Evolutionary conservation across 2,113 vertebrate species (phyloP).

Genomic region (Chelonoidis abingdonii): DNA sequence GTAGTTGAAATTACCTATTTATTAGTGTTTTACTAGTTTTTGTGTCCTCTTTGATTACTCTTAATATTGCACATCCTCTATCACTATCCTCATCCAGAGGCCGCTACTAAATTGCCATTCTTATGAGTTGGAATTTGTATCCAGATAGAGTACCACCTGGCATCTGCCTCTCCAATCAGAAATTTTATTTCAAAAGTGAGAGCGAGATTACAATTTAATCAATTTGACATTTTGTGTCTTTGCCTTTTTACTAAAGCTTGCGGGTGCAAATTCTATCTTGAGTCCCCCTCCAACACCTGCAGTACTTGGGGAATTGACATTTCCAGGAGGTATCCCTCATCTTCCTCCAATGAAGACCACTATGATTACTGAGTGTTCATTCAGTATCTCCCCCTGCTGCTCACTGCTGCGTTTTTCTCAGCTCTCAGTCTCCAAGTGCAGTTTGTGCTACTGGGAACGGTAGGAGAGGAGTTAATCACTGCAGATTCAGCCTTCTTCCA

Average conservation of each 20-base stretch:
- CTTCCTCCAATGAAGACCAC: not conserved
- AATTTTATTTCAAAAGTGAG: not conserved
- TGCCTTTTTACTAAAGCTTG: not conserved
- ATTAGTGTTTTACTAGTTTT: not conserved
- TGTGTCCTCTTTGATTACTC: not conserved
- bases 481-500: constrained; percentile 7
- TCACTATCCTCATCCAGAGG: not conserved
- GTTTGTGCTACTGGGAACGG: constrained; percentile 6
- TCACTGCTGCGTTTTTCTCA: not conserved
- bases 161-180: not conserved
- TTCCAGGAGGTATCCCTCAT: not conserved
- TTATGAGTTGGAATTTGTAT: not conserved
- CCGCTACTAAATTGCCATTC: not conserved
- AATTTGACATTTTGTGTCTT: not conserved
- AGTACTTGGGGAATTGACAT: not conserved
- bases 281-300: not conserved
- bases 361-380: not conserved
- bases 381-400: not conserved
- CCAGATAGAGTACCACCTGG: not conserved
- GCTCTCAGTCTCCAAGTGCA: not conserved
- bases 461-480: constrained; percentile 27
- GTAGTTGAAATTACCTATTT: not conserved
- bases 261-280: not conserved
- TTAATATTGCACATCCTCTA: not conserved
- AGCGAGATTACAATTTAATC: not conserved